A percentile compares a stretch with the other conserved stretches of the same genome.
These are phyloP conservation scores for Setipinna tenuifilis DNA, from an alignment of 2,797 vertebrate species.

Conservation along the genomic window DNA sequence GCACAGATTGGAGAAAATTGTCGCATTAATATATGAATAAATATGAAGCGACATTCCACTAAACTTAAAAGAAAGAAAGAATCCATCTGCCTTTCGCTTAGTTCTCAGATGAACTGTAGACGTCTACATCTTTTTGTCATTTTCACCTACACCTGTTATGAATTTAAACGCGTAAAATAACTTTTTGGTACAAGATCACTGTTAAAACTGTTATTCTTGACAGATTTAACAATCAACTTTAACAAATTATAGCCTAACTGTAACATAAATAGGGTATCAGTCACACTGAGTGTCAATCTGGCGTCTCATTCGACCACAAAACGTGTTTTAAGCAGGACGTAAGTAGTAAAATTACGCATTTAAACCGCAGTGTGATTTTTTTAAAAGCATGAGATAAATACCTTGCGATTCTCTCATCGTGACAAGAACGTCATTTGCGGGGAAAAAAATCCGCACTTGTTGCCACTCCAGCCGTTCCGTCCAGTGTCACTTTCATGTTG, in stretches of 20 bases:
- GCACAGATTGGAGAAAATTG: neutral
- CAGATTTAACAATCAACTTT: neutral
- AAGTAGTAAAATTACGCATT: neutral
- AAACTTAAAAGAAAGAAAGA: neutral
- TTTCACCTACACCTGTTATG: neutral
- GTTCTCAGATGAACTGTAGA: neutral
- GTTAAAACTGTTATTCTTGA: neutral
- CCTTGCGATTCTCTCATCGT: neutral
- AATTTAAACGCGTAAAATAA: neutral
- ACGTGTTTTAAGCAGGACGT: neutral
- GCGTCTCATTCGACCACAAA: neutral
- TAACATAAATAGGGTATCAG: neutral
- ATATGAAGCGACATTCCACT: neutral
- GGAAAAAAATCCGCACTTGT: constrained; percentile 44
- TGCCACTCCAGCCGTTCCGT: constrained; percentile 20
- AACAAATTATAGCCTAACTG: neutral
- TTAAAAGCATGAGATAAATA: neutral
- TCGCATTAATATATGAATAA: neutral
- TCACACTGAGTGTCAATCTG: neutral
- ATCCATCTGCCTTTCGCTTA: neutral
- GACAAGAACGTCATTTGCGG: neutral
- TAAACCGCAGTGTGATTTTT: neutral
- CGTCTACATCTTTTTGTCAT: neutral
- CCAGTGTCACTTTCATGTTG: constrained; percentile 21
- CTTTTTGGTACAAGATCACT: neutral